Percentiles rank a stretch among this genome's conserved stretches.
Conservation (phyloP, 2,888 invertebrate species). For the Ornithoptera priamus region DNA sequence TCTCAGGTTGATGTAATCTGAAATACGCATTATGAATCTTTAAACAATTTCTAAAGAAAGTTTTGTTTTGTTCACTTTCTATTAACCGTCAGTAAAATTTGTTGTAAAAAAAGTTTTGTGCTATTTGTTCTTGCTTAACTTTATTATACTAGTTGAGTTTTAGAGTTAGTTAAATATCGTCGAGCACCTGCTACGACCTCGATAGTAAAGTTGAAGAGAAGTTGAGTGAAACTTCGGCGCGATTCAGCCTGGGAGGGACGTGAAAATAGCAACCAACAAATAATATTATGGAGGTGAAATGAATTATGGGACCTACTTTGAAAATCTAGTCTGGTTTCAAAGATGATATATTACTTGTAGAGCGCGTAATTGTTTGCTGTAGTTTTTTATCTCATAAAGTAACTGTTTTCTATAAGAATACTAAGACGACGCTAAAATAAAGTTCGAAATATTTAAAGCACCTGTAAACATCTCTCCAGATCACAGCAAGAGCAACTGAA, state of each 20-base stretch:
- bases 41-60: too few relatives aligned
- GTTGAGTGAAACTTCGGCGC: slow-evolving; percentile 19
- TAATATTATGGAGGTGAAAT: slow-evolving; percentile 12
- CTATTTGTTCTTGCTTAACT: too few relatives aligned
- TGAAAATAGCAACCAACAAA: slow-evolving; percentile 34
- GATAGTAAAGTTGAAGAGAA: slow-evolving; percentile 26
- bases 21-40: too few relatives aligned
- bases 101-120: too few relatives aligned
- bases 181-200: slow-evolving; percentile 10
- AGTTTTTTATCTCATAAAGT: too few relatives aligned
- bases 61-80: too few relatives aligned
- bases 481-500: slow-evolving; percentile 56
- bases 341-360: not conserved
- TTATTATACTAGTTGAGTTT: too few relatives aligned
- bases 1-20: too few relatives aligned
- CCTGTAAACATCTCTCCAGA: slow-evolving; percentile 67
- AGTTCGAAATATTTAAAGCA: slow-evolving; percentile 32
- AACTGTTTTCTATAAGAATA: too few relatives aligned
- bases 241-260: slow-evolving; percentile 4
- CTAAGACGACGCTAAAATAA: not conserved
- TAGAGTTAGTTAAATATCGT: slow-evolving; percentile 3
- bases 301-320: slow-evolving; percentile 15
- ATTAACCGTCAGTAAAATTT: too few relatives aligned
- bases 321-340: slow-evolving; percentile 7
- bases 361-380: too few relatives aligned